Conservation (phyloP, 2,113 vertebrate genomes). For the Pedionomus torquatus region DNA sequence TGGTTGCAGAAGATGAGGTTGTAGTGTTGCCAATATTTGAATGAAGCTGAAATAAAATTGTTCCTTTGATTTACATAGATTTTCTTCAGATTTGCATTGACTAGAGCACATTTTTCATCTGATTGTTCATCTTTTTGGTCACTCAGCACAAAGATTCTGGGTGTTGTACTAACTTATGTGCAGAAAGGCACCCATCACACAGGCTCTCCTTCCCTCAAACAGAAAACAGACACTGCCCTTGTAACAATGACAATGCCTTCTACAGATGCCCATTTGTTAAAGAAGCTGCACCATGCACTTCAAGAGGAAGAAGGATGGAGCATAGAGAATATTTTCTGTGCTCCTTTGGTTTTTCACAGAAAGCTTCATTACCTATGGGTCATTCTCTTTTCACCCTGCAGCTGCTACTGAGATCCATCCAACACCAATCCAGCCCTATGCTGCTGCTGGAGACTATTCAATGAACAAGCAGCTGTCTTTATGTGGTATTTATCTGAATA, state of each 20-base stretch:
- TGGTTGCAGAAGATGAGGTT: background rate
- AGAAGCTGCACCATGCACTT: background rate
- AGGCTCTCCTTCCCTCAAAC: background rate
- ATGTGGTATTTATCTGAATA: background rate
- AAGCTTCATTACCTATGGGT: background rate
- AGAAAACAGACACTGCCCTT: background rate
- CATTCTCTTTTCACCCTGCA: background rate
- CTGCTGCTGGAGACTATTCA: background rate
- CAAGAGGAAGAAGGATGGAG: background rate
- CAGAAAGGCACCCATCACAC: background rate
- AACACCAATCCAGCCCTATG: background rate
- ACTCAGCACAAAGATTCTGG: background rate
- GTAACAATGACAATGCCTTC: background rate
- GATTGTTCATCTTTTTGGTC: background rate
- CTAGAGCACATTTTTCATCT: background rate
- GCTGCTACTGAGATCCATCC: background rate
- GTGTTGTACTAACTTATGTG: background rate
- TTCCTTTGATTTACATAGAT: background rate
- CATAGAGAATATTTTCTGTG: background rate
- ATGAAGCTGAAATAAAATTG: background rate
- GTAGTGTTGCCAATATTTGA: background rate
- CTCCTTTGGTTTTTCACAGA: background rate
- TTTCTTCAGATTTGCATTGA: background rate
- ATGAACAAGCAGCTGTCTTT: background rate
- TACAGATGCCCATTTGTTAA: background rate